phyloP scores from a whole-genome alignment of 2,888 invertebrate species.

The Aplocera efformata region DNA sequence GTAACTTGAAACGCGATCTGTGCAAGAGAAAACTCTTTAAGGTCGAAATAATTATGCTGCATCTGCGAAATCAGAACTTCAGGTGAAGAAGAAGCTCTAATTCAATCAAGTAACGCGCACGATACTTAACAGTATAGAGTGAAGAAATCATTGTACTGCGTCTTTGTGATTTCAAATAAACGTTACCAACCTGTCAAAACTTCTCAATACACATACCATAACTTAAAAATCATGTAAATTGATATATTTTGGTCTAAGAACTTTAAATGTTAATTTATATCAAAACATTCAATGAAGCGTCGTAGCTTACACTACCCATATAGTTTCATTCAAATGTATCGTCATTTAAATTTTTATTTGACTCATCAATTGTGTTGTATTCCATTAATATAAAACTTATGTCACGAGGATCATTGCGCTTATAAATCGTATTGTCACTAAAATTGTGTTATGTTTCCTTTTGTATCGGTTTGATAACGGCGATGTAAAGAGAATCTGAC shows the following conservation, averaged over 20 bases:
- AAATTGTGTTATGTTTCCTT: conserved; percentile 32
- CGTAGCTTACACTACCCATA: too few relatives aligned
- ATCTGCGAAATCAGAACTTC: conserved; percentile 33
- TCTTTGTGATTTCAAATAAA: too few relatives aligned
- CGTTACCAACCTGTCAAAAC: too few relatives aligned
- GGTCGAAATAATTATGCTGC: conserved; percentile 63
- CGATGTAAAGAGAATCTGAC: conserved; percentile 52
- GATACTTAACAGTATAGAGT: not conserved
- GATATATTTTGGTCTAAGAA: too few relatives aligned
- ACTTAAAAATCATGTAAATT: too few relatives aligned
- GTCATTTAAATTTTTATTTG: conserved; percentile 5
- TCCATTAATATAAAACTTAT: conserved; percentile 1
- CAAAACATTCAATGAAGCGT: too few relatives aligned
- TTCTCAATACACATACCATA: too few relatives aligned
- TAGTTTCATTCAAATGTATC: conserved; percentile 1
- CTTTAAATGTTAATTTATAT: too few relatives aligned
- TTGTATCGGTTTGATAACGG: conserved; percentile 29
- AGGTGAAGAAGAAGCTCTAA: conserved; percentile 24
- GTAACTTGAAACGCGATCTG: conserved; percentile 74
- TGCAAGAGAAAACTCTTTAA: conserved; percentile 69
- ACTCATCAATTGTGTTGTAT: conserved; percentile 3
- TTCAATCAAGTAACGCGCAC: conserved; percentile 19
- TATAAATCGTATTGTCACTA: conserved; percentile 14
- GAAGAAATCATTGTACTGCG: conserved; percentile 1
- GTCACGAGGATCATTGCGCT: conserved; percentile 25